Evolutionary conservation across 2,797 vertebrate genomes (phyloP).

Genomic region (Argyrosomus regius): DNA sequence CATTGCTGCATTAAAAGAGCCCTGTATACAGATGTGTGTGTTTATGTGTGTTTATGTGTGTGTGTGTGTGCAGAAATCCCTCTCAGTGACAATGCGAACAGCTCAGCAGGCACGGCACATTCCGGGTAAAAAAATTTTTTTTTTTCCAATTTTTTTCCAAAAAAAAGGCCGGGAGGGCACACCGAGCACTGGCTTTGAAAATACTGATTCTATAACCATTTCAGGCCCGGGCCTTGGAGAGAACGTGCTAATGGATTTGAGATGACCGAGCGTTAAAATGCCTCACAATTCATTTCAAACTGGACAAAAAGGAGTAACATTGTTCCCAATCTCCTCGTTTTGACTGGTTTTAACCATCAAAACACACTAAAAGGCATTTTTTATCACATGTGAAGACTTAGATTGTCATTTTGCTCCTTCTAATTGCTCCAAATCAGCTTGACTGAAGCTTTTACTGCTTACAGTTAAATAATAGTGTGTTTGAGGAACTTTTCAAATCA

Average conservation of each 20-base stretch:
- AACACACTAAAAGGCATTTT: constrained; percentile 5
- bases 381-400: not conserved
- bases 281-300: not conserved
- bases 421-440: not conserved
- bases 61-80: constrained; percentile 26
- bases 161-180: too few species aligned
- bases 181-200: not conserved
- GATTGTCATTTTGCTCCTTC: not conserved
- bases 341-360: not conserved
- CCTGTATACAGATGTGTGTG: constrained; percentile 7
- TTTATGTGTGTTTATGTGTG: not conserved
- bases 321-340: constrained; percentile 1
- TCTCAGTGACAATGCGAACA: constrained; percentile 8
- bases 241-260: constrained; percentile 6
- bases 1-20: constrained; percentile 13
- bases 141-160: too few species aligned
- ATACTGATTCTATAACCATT: not conserved
- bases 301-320: constrained; percentile 15
- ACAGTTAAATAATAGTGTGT: not conserved
- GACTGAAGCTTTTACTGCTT: not conserved
- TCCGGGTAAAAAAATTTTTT: too few species aligned
- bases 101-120: constrained; percentile 15
- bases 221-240: not conserved
- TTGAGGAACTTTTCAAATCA: not conserved
- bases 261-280: not conserved